phyloP scores from a whole-genome alignment of 2,888 invertebrate species.

The Pantelozetes paolii region DNA sequence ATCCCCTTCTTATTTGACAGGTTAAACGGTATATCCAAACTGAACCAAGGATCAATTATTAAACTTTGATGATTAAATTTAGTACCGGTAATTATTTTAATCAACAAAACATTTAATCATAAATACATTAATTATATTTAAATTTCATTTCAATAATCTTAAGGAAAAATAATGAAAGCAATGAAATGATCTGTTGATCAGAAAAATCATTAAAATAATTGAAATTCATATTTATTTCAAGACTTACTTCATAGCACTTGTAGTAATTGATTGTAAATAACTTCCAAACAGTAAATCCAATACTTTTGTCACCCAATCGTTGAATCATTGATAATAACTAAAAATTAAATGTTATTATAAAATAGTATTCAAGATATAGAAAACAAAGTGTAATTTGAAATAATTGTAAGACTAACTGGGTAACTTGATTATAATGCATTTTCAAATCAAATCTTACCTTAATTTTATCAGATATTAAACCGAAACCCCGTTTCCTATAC shows the following conservation, averaged over 20 bases:
- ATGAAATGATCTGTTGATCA: not conserved
- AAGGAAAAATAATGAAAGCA: not conserved
- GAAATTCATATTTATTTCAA: not conserved
- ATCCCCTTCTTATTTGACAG: no score
- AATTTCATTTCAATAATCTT: not conserved
- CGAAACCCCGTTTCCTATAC: not conserved
- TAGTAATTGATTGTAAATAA: not conserved
- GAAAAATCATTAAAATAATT: not conserved
- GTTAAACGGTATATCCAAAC: no score
- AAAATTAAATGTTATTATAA: not conserved
- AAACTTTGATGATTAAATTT: no score
- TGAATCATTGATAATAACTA: not conserved
- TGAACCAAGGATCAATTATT: no score
- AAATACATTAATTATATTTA: no score
- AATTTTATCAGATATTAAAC: no score
- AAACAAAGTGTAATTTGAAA: no score
- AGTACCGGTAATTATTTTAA: no score
- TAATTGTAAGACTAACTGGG: no score
- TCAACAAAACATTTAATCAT: no score
- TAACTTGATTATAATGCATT: no score
- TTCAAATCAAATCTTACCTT: no score
- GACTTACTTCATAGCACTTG: not conserved
- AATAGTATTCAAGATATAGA: not conserved
- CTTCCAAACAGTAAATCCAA: slow-evolving; percentile 1
- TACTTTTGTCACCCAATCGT: not conserved